Percentiles rank a stretch among this genome's conserved stretches.
These are phyloP conservation scores for Malaclemys terrapin DNA, from an alignment of 2,113 vertebrate genomes.

Conservation along the genomic window DNA sequence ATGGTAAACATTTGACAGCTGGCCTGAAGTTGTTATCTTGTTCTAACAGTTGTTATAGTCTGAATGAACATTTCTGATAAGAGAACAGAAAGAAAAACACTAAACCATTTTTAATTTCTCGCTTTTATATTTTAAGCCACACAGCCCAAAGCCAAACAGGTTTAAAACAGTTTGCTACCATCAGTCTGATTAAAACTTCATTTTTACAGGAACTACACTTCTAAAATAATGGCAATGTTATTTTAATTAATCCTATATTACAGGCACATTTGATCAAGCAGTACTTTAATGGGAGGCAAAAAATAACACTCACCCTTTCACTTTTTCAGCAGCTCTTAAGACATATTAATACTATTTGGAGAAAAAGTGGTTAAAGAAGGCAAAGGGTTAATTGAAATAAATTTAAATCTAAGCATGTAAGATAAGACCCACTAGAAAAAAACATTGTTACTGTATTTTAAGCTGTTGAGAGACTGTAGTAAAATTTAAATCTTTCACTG, in stretches of 20 bases:
- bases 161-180: slow-evolving; percentile 67
- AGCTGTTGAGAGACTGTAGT: slow-evolving; percentile 21
- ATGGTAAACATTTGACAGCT: slow-evolving; percentile 90
- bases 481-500: slow-evolving; percentile 31
- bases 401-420: neutral
- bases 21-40: slow-evolving; percentile 86
- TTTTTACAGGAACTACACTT: neutral
- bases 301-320: slow-evolving; percentile 16
- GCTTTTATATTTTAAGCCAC: slow-evolving; percentile 59
- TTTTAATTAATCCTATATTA: neutral
- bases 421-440: slow-evolving; percentile 34
- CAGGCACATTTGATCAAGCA: slow-evolving; percentile 8
- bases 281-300: neutral
- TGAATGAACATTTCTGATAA: slow-evolving; percentile 87
- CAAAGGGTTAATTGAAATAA: slow-evolving; percentile 31
- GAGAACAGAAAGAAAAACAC: slow-evolving; percentile 79
- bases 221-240: neutral
- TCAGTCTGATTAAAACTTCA: neutral
- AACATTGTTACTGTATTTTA: neutral
- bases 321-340: neutral
- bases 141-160: slow-evolving; percentile 70
- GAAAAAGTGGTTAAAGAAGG: neutral
- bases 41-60: slow-evolving; percentile 86
- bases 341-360: neutral
- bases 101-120: slow-evolving; percentile 76